Evolutionary conservation across 2,113 vertebrate genomes (phyloP).

Genomic region (Okapia johnstoni): DNA sequence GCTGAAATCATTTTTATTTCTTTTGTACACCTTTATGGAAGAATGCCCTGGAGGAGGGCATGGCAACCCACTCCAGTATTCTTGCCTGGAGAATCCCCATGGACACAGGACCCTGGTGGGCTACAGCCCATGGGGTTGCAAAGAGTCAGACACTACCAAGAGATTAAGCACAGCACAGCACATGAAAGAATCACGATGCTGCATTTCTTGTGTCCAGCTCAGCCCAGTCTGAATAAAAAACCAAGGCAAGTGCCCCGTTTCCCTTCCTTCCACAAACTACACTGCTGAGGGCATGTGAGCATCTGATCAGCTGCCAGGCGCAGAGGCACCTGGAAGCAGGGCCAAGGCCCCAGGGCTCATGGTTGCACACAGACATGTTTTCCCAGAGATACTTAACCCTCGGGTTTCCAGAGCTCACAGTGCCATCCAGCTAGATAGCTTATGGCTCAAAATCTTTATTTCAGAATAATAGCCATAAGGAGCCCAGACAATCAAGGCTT

Average conservation of each 20-base stretch:
- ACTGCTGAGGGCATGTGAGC: neutral
- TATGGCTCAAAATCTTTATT: slow-evolving; percentile 6
- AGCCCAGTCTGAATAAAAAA: neutral
- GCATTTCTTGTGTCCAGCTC: neutral
- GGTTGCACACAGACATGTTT: neutral
- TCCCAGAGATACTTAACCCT: neutral
- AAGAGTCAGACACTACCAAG: neutral
- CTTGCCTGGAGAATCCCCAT: neutral
- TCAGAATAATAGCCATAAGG: neutral
- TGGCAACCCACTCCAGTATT: neutral
- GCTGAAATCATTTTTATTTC: neutral
- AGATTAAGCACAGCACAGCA: neutral
- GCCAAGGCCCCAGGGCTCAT: neutral
- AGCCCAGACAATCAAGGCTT: neutral
- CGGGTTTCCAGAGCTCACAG: neutral
- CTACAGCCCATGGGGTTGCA: neutral
- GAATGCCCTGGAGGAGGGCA: neutral
- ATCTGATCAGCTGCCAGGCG: neutral
- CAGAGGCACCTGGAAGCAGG: neutral
- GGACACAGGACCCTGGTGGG: neutral
- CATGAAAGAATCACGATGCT: neutral
- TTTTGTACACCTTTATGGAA: neutral
- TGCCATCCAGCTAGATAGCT: neutral
- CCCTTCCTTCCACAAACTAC: neutral
- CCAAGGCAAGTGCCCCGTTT: fast-evolving